A percentile compares a stretch with the other conserved stretches of the same genome.
These are phyloP conservation scores for Bradypus variegatus DNA, from an alignment of 2,797 vertebrate species.

Conservation along the genomic window DNA sequence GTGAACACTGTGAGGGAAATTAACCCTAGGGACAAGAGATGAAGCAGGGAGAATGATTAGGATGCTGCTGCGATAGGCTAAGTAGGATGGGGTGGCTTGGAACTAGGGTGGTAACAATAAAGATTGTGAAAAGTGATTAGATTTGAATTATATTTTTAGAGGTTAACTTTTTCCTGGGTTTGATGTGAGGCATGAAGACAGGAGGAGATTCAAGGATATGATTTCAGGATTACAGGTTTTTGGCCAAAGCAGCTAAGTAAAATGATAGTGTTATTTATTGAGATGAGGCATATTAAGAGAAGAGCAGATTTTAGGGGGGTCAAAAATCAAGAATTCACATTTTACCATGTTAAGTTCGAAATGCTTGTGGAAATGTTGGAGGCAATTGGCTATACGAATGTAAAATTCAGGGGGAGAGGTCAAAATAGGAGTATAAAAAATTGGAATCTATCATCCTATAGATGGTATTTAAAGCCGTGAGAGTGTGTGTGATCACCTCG, in stretches of 20 bases:
- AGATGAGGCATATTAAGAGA: background rate
- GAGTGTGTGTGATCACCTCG: background rate
- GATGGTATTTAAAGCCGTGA: background rate
- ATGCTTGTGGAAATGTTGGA: background rate
- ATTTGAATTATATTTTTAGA: constrained; percentile 1
- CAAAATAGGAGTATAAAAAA: background rate
- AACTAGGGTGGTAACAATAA: background rate
- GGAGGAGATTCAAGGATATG: background rate
- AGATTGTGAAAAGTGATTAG: background rate
- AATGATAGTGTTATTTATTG: background rate
- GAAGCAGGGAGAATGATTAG: background rate
- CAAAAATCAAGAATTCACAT: background rate
- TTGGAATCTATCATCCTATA: background rate
- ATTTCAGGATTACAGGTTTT: background rate
- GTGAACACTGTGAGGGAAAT: background rate
- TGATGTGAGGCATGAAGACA: background rate
- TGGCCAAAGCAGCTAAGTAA: background rate
- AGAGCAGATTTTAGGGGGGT: background rate
- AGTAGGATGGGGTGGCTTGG: background rate
- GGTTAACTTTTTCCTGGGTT: background rate
- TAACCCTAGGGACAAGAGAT: background rate
- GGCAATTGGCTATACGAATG: background rate
- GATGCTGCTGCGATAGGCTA: background rate
- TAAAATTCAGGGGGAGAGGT: background rate
- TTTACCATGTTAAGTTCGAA: background rate